Base-by-base conservation (phyloP, 2,888 invertebrate species). In the Globia sparganii region DNA sequence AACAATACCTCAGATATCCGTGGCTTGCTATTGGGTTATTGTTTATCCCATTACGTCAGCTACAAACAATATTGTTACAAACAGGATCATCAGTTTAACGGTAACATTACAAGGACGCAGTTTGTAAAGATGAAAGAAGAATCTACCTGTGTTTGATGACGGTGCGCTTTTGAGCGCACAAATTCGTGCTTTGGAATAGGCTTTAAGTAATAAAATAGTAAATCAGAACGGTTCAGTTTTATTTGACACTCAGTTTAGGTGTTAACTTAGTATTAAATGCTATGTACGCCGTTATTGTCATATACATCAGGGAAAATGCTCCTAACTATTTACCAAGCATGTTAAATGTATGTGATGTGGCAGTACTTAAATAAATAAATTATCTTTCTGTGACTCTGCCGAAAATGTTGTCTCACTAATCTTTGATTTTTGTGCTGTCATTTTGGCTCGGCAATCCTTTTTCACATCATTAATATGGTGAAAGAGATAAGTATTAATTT, bases 11-110 rank as follows among this genome's bases (percentile, higher is more conserved):
- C 89, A 89, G 90, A 91, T 90, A 91, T 93, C 91, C 90, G 40
- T 68, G 43, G 61, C 59, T 25, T 86, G 78, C 82, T 86, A 76
- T 84, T 76, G 68, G 74, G 58, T 88, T 81, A 92, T 96, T 96
- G 94, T 96, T 95, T 94, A 95, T 94, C 92, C 91, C 89, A 93
- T 96, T 96, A 96, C 96, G 95, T 96, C 94, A 95, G 90, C 93
- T 93, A 92, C 93, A 88, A 91, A 92, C 92, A 90, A 91, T 85
- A 89, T 86, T 88, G 91, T 89, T 88, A 90, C 91, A 92, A 94
- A 94, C 88, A 92, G 93, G 95, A 96, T 95, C 92, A 95, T 90
- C 95, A 92, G 90, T 90, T 93, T 95, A 96, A 96, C 96, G 93
- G 95, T 91, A 94, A 90, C 85, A 79, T 85, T 84, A 85, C 87